Evolutionary conservation across 2,797 vertebrate genomes (phyloP).

Genomic region (Silurus lanzhouensis): DNA sequence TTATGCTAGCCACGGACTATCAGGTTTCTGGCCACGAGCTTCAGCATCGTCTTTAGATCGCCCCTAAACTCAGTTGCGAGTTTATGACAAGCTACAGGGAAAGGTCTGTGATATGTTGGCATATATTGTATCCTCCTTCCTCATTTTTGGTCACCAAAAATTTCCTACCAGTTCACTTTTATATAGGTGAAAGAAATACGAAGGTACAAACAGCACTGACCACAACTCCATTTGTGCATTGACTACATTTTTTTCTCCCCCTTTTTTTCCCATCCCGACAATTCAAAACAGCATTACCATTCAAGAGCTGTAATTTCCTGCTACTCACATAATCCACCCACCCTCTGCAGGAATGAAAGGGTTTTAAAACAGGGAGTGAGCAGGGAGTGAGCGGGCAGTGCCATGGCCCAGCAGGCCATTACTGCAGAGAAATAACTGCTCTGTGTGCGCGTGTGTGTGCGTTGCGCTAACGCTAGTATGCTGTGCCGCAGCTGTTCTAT

Average conservation of each 20-base stretch:
- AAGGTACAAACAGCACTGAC: background rate
- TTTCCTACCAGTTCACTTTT: background rate
- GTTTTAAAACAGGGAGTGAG: conserved; percentile 30
- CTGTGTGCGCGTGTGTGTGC: background rate
- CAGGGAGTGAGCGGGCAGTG: conserved; percentile 23
- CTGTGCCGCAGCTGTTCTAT: conserved; percentile 13
- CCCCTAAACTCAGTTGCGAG: background rate
- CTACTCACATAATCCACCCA: conserved; percentile 41
- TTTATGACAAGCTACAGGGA: background rate
- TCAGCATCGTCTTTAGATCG: background rate
- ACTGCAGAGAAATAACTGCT: conserved; percentile 38
- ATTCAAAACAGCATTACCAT: conserved; percentile 32
- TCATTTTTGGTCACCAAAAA: too few species aligned
- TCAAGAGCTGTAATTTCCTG: conserved; percentile 43
- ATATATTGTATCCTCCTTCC: too few species aligned
- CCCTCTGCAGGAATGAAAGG: conserved; percentile 30
- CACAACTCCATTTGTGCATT: background rate
- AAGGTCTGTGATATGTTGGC: background rate
- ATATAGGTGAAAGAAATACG: background rate
- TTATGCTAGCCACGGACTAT: background rate
- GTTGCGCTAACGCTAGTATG: background rate
- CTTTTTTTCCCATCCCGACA: conserved; percentile 14
- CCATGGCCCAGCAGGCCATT: conserved; percentile 25
- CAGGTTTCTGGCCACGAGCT: background rate
- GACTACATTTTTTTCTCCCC: background rate